Evolutionary conservation across 2,113 vertebrate genomes (phyloP).

Genomic region (Pagrus major): DNA sequence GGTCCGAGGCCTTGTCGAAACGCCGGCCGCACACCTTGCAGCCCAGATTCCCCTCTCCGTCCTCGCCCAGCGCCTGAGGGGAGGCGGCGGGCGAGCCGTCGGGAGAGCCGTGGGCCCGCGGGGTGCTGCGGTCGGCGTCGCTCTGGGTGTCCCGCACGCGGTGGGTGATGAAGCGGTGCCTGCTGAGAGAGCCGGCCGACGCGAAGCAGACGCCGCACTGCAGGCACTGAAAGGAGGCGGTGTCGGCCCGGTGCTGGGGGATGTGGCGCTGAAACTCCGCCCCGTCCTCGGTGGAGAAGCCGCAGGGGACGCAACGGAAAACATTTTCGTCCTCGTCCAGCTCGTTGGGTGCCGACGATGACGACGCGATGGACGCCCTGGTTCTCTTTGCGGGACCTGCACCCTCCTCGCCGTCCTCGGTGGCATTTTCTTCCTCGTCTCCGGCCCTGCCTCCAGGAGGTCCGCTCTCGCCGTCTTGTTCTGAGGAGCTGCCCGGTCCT

Average conservation of each 20-base stretch:
- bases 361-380: conserved; percentile 38
- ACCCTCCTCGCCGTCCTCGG: conserved; percentile 74
- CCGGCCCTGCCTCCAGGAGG: conserved; percentile 46
- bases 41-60: conserved; percentile 82
- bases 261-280: conserved; percentile 85
- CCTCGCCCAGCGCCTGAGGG: conserved; percentile 57
- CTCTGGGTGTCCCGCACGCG: conserved; percentile 86
- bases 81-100: conserved; percentile 66
- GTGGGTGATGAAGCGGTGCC: conserved; percentile 94
- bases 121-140: conserved; percentile 45
- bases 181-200: conserved; percentile 87
- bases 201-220: conserved; percentile 94
- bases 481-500: conserved; percentile 79
- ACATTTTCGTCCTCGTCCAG: conserved; percentile 73
- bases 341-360: conserved; percentile 67
- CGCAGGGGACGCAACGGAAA: conserved; percentile 86
- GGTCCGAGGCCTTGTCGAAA: conserved; percentile 91
- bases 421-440: conserved; percentile 79
- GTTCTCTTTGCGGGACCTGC: conserved; percentile 73
- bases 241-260: conserved; percentile 88
- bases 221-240: conserved; percentile 90
- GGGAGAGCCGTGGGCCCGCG: conserved; percentile 51
- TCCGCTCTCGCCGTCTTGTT: conserved; percentile 74
- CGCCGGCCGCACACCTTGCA: conserved; percentile 90
- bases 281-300: conserved; percentile 82